Base-by-base conservation (phyloP, 2,113 vertebrate genomes). In the Platichthys flesus region DNA sequence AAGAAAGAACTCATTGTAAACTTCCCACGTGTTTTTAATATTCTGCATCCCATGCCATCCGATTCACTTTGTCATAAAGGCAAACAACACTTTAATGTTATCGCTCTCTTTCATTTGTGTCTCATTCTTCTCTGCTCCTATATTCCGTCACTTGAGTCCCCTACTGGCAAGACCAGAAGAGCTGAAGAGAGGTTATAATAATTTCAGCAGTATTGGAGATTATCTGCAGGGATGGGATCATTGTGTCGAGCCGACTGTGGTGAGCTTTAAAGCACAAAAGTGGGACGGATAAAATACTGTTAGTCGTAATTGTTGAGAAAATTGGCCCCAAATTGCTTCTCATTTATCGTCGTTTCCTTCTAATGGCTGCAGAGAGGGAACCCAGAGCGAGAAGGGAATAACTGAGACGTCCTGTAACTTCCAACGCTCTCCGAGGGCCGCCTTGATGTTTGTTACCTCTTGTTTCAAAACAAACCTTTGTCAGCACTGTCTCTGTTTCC, bases 211-310 rank as follows among this genome's bases (percentile, higher is more conserved):
- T 80, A 65, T 82, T 75, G 45, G 61, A 81, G 78, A 87, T 88
- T 69, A 76, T 79, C 71, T 57, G 51, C 12, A 3, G 79, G 76
- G 76, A 84, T 58, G 24, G 67, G 65, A 72, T 69, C 59, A 75
- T 83, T 81, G 76, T 88, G 73, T 63, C 79, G 82, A 88, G 76
- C 75, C 78, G 23, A 79, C 63, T 66, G 80, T n/a, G 28, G 57
- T 26, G 67, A 70, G 70, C 71, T 56, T 68, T 78, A 84, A 77
- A 79, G 28, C 75, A 75, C 68, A 76, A 66, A 74, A 77, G 54
- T 54, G 63, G 65, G 76, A 60, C 51, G 28, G n/a, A 8, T 40
- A 65, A 83, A 68, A 65, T 71, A 59, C 55, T 13, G 67, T 72
- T 63, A 3, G 57, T 72, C 24, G 67, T 74, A 80, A 77, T 87